Base-by-base conservation (phyloP, 2,888 invertebrate species). In the Merodon equestris region DNA sequence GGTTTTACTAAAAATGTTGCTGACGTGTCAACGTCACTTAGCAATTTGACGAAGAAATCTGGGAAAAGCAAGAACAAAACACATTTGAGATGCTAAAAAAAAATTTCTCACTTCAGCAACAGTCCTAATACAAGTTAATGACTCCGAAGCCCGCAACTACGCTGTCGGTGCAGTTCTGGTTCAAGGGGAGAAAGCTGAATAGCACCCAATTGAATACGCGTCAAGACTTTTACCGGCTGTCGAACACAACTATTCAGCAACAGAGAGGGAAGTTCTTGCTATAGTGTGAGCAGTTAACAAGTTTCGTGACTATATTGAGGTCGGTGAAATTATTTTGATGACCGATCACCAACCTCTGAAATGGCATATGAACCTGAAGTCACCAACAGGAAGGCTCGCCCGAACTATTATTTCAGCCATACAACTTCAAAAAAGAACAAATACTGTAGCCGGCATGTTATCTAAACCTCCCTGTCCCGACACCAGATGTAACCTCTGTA, bases 341-440 rank as follows among this genome's bases (percentile, higher is more conserved):
- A 73, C 66, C 0, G 73, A 73, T 15, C 66, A 73, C 42, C 73
- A 66, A 40, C 60, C 66, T 0, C 27, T 73, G 3, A 66, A 66
- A 27, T 73, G 58, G 54, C 36, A 60, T 0, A 58, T 87, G 73
- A 82, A 83, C 0, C 40, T 89, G 1, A 88, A 88, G 72, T 84
- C 89, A 13, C 87, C 87, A 0, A 84, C 84, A n/a, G 88, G 89
- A 1, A 71, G 90, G 36, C 75, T 90, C 0, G 87, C 86, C 0
- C 64, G 90, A 13, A 17, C 17, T 3, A 17, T 17, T 17, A 17
- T 15, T 47, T 10, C 47, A 47, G 9, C 17, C 47, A 7, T 47
- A 47, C 1, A 17, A 47, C 9, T 14, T 17, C 12, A 1, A 47
- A 17, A 17, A 17, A 15, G 10, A 17, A 47, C 17, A 1, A 47